These are phyloP conservation scores for Gobio occitaniae DNA, from an alignment of 2,797 vertebrate genomes.

Conservation along the genomic window DNA sequence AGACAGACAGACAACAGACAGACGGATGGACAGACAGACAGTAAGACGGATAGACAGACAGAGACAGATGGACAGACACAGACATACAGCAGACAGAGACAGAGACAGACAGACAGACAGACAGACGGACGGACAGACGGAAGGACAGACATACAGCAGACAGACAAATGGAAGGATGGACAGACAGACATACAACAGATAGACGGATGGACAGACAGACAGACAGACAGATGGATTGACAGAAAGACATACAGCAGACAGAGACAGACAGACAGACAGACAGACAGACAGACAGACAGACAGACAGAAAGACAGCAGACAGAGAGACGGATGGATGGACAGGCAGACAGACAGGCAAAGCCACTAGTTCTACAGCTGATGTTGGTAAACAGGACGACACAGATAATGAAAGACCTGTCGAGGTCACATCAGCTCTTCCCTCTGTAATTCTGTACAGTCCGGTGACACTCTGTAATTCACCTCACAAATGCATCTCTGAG, in stretches of 20 bases:
- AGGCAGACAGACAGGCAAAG: neutral
- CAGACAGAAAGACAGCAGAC: neutral
- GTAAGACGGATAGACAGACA: too few relatives aligned
- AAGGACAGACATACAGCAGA: too few relatives aligned
- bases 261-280: neutral
- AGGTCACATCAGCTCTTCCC: slow-evolving; percentile 4
- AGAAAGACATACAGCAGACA: neutral
- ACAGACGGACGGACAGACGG: too few relatives aligned
- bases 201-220: too few relatives aligned
- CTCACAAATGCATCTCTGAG: slow-evolving; percentile 60
- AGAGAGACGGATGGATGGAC: neutral
- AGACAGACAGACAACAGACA: too few relatives aligned
- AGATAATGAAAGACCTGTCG: slow-evolving; percentile 39
- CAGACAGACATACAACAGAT: too few relatives aligned
- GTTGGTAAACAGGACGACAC: slow-evolving; percentile 24
- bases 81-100: too few relatives aligned
- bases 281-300: neutral
- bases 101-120: too few relatives aligned
- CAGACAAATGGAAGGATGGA: too few relatives aligned
- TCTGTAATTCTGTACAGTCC: slow-evolving; percentile 52
- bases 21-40: too few relatives aligned
- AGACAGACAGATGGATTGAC: too few relatives aligned
- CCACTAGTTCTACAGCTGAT: neutral
- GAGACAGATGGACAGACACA: too few relatives aligned
- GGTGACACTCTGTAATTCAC: slow-evolving; percentile 67